A percentile compares a stretch with the other conserved stretches of the same genome.
phyloP scores from a whole-genome alignment of 2,888 invertebrate genomes.

The Morpho deidamia region DNA sequence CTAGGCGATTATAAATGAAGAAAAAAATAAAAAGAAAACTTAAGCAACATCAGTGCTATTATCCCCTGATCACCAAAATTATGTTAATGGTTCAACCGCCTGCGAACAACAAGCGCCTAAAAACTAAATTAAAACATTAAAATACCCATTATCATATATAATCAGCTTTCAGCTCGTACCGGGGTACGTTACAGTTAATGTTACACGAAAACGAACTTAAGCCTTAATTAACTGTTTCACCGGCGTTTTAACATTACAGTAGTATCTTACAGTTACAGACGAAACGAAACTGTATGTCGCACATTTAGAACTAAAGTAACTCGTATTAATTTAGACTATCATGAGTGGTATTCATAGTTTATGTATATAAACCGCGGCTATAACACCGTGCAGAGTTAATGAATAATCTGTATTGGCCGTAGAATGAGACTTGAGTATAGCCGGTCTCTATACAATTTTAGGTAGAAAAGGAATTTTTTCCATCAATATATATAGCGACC shows the following conservation, averaged over 20 bases:
- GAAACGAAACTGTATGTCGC: conserved; percentile 1
- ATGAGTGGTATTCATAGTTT: too few species aligned
- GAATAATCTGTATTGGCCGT: too few species aligned
- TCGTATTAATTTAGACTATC: too few species aligned
- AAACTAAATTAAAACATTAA: conserved; percentile 61
- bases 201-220: conserved; percentile 38
- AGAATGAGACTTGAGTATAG: too few species aligned
- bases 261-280: conserved; percentile 22
- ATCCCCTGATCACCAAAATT: conserved; percentile 65
- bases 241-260: conserved; percentile 27
- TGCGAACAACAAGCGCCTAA: conserved; percentile 54
- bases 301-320: too few species aligned
- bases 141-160: conserved; percentile 63
- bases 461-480: too few species aligned
- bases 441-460: too few species aligned
- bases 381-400: too few species aligned
- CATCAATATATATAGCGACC: too few species aligned
- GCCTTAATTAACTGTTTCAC: conserved; percentile 42
- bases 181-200: conserved; percentile 31
- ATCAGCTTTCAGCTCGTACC: conserved; percentile 54
- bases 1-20: conserved; percentile 69
- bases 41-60: conserved; percentile 62
- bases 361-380: too few species aligned
- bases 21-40: conserved; percentile 64
- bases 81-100: conserved; percentile 58